phyloP scores from a whole-genome alignment of 2,888 invertebrate genomes.

The Punctoribates punctum region DNA sequence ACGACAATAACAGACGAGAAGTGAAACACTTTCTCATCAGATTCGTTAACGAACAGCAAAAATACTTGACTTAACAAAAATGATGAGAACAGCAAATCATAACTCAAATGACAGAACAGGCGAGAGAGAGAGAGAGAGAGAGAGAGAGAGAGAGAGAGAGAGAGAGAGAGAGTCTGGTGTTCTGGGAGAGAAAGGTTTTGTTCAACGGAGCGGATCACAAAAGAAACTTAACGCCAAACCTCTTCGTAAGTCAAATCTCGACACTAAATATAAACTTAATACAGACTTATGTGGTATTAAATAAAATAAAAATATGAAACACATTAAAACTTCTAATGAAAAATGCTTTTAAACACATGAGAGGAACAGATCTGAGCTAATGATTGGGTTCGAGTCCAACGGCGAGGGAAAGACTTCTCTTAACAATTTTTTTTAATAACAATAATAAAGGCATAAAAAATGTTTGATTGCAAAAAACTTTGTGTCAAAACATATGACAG shows the following conservation, averaged over 20 bases:
- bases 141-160: neutral
- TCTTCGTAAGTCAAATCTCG: neutral
- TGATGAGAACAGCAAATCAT: constrained; percentile 7
- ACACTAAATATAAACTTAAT: neutral
- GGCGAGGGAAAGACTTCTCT: neutral
- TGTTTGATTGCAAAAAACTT: neutral
- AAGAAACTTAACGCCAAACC: constrained; percentile 24
- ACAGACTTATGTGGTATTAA: neutral
- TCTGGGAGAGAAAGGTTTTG: neutral
- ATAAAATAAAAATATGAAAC: neutral
- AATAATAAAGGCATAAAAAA: neutral
- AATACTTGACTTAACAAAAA: neutral
- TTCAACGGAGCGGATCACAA: constrained; percentile 14
- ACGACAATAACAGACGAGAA: neutral
- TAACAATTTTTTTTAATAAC: neutral
- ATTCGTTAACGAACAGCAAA: constrained; percentile 1
- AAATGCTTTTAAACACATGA: constrained; percentile 4
- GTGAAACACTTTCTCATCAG: neutral
- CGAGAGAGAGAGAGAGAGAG: neutral
- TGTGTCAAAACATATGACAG: neutral
- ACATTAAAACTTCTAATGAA: neutral
- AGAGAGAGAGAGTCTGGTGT: neutral
- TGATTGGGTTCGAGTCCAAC: neutral
- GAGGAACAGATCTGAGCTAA: neutral
- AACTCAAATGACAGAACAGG: neutral